Conservation (phyloP, 2,888 invertebrate genomes). For the Lycia hirtaria region DNA sequence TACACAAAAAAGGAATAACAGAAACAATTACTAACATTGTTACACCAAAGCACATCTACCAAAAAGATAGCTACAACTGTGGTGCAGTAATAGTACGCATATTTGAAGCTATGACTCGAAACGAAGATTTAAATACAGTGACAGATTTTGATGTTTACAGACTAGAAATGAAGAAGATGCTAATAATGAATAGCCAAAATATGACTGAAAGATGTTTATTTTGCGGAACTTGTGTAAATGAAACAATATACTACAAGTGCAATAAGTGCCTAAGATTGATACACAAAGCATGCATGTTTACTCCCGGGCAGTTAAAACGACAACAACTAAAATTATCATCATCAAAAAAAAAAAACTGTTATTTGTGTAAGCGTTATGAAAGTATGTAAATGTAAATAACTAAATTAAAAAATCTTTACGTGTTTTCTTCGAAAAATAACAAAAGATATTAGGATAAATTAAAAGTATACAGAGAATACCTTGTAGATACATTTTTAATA, state of each 20-base stretch:
- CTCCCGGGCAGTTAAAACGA: background rate
- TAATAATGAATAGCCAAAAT: background rate
- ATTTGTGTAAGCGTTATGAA: background rate
- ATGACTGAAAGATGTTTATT: background rate
- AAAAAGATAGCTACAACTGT: constrained; percentile 2
- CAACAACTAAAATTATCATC: background rate
- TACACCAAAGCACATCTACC: background rate
- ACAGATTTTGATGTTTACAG: background rate
- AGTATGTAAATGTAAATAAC: too few relatives aligned
- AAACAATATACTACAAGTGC: background rate
- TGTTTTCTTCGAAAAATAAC: too few relatives aligned
- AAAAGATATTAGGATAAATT: too few relatives aligned
- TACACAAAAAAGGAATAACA: background rate
- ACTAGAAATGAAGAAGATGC: background rate
- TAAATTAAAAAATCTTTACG: too few relatives aligned
- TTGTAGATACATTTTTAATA: too few relatives aligned
- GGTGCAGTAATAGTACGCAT: background rate
- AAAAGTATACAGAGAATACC: too few relatives aligned
- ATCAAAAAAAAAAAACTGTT: background rate
- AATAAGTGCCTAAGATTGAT: background rate
- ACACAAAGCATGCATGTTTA: background rate
- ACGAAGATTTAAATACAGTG: background rate
- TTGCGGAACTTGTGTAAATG: background rate
- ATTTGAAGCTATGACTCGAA: background rate
- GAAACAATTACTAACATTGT: background rate